These are phyloP conservation scores for Peromyscus melanophrys DNA, from an alignment of 2,797 vertebrate species.

Conservation along the genomic window DNA sequence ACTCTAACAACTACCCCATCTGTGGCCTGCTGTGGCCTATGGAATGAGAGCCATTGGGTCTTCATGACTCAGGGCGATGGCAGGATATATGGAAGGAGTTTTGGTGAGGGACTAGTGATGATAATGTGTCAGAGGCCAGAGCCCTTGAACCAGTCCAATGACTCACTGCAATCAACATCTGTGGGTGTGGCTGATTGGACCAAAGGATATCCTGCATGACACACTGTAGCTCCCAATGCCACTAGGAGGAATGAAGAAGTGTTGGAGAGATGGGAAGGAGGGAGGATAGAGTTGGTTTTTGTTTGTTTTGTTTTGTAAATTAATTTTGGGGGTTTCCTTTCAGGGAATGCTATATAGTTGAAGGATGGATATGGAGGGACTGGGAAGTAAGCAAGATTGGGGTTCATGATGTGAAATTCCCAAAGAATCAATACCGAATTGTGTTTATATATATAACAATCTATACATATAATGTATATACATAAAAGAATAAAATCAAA, in stretches of 20 bases:
- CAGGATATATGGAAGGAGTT: background rate
- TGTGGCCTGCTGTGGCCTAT: background rate
- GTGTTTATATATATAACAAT: background rate
- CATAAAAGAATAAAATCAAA: background rate
- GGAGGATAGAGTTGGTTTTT: background rate
- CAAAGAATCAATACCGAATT: too few species aligned
- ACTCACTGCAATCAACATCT: too few species aligned
- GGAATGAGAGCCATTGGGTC: background rate
- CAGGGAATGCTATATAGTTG: background rate
- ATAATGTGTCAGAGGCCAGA: too few species aligned
- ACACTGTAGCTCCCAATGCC: background rate
- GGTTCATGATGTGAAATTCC: background rate
- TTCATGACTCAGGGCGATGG: background rate
- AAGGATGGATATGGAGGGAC: background rate
- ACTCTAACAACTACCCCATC: background rate
- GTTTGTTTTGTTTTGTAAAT: background rate
- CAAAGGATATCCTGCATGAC: background rate
- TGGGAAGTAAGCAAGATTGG: background rate
- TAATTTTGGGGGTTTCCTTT: background rate
- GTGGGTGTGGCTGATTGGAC: too few species aligned
- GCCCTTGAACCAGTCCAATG: too few species aligned
- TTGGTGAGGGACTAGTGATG: too few species aligned
- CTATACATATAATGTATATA: background rate
- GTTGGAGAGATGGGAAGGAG: background rate
- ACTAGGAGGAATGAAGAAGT: background rate